Percentiles rank a stretch among this genome's conserved stretches.
Evolutionary conservation across 2,113 vertebrate genomes (phyloP).

Genomic region (Catagonus wagneri): DNA sequence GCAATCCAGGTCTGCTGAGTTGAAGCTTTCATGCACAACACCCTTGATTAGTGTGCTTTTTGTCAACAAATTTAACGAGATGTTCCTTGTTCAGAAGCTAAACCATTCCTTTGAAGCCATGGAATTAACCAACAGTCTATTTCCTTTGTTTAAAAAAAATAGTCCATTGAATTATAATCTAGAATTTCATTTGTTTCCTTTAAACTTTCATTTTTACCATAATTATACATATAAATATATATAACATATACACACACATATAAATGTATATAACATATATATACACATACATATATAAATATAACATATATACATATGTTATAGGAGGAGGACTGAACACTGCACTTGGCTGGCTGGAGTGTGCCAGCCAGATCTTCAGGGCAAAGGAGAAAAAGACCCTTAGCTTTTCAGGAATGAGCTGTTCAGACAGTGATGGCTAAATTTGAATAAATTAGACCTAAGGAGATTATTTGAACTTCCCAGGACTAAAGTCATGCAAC

Average conservation of each 20-base stretch:
- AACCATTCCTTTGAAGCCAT: neutral
- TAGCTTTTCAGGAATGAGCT: neutral
- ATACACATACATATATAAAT: no score
- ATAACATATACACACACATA: no score
- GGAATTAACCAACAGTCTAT: neutral
- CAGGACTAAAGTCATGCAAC: neutral
- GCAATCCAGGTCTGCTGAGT: neutral
- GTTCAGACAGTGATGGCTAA: neutral
- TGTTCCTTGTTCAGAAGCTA: neutral
- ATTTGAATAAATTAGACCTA: neutral
- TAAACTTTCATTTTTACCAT: neutral
- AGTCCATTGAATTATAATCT: neutral
- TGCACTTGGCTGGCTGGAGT: neutral
- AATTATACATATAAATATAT: neutral
- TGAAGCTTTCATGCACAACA: neutral
- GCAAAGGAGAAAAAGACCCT: neutral
- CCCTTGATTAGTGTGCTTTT: neutral
- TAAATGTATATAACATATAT: no score
- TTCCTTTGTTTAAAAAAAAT: neutral
- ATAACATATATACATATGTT: no score
- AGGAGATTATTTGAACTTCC: neutral
- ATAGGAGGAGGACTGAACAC: rapidly evolving
- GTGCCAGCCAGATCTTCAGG: neutral
- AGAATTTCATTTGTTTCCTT: neutral
- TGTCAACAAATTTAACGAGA: rapidly evolving